Percentiles rank a stretch among this genome's conserved stretches.
Evolutionary conservation across 1,140 invertebrate species (phyloP).

Genomic region (Cephus cinctus): DNA sequence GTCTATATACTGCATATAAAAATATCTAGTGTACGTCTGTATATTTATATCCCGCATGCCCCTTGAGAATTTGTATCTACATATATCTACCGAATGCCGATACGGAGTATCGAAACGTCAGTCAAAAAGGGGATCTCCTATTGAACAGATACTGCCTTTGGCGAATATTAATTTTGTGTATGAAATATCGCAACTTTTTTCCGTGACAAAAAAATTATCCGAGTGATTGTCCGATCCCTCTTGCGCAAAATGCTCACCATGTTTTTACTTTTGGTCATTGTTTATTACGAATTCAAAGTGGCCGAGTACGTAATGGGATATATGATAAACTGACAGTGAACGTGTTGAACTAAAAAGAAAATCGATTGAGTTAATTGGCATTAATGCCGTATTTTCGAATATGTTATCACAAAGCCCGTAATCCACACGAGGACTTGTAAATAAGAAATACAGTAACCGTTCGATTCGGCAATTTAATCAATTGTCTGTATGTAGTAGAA

Average conservation of each 20-base stretch:
- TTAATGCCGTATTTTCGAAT: no score
- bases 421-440: not conserved
- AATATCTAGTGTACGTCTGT: not conserved
- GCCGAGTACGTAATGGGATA: constrained; percentile 12
- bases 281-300: constrained; percentile 12
- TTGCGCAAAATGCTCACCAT: constrained; percentile 1
- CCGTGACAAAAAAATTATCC: not conserved
- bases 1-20: no score
- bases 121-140: constrained; percentile 11
- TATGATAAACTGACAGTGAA: no score
- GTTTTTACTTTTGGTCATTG: constrained; percentile 3
- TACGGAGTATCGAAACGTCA: constrained; percentile 4
- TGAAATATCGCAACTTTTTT: not conserved
- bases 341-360: no score
- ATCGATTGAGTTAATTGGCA: no score
- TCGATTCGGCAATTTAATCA: not conserved
- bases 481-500: not conserved
- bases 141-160: constrained; percentile 1
- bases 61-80: constrained; percentile 14
- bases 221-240: not conserved
- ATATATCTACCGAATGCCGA: constrained; percentile 10
- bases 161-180: not conserved
- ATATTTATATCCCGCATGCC: constrained; percentile 14
- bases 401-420: no score
- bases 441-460: not conserved